These are phyloP conservation scores for Tamias sibiricus DNA, from an alignment of 2,113 vertebrate species.

Conservation along the genomic window DNA sequence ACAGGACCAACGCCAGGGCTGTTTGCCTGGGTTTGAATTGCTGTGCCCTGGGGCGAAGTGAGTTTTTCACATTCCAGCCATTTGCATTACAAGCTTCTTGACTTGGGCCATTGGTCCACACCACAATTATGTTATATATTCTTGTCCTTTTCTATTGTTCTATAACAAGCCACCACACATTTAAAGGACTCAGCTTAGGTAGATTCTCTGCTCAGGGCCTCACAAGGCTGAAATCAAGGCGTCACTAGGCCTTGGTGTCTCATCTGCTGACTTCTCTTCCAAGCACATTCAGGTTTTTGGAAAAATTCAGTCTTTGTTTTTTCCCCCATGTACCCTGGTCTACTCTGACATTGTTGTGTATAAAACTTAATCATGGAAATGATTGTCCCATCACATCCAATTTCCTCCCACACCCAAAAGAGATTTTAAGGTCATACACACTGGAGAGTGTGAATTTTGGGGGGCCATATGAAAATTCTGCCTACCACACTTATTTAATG, in stretches of 20 bases:
- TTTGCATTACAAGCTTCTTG: not conserved
- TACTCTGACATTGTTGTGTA: not conserved
- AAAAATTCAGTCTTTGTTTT: not conserved
- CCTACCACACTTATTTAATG: not conserved
- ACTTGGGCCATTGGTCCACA: not conserved
- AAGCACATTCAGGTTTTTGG: not conserved
- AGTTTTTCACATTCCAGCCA: not conserved
- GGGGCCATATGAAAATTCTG: not conserved
- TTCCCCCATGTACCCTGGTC: not conserved
- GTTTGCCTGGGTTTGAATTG: not conserved
- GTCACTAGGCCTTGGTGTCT: not conserved
- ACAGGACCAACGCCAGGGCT: too few species aligned
- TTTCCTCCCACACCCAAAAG: not conserved
- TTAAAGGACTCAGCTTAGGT: not conserved
- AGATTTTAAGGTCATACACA: not conserved
- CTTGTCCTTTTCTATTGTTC: not conserved
- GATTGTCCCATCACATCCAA: not conserved
- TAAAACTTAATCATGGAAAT: not conserved
- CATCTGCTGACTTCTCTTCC: not conserved
- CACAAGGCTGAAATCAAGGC: not conserved
- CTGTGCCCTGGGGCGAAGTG: not conserved
- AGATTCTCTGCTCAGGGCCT: not conserved
- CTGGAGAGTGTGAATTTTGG: not conserved
- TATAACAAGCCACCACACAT: too few species aligned
- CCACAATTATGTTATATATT: not conserved